phyloP scores from a whole-genome alignment of 2,797 vertebrate genomes.

The Lepidocolaptes lacrymiger region DNA sequence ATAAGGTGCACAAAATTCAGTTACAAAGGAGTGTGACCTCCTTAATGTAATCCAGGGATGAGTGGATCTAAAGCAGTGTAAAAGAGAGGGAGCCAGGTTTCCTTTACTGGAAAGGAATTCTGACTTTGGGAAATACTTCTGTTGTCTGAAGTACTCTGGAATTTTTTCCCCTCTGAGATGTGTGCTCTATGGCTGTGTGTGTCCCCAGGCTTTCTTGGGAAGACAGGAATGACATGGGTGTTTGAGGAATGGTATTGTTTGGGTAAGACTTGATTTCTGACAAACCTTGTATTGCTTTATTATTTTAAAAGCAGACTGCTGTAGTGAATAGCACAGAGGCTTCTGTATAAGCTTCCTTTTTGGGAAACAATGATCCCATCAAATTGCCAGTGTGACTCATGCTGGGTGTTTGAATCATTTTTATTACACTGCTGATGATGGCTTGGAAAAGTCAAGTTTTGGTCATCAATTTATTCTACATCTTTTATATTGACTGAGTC shows the following conservation, averaged over 20 bases:
- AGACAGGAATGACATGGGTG: neutral
- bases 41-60: neutral
- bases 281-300: neutral
- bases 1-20: neutral
- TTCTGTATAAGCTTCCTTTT: conserved; percentile 6
- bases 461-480: conserved; percentile 45
- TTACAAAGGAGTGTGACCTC: neutral
- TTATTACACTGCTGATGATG: conserved; percentile 56
- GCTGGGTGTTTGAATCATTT: conserved; percentile 63
- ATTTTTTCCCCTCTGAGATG: neutral
- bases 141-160: neutral
- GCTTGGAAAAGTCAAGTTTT: conserved; percentile 57
- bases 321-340: neutral
- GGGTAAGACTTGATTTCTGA: neutral
- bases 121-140: neutral
- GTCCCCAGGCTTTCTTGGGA: neutral
- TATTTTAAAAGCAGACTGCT: neutral
- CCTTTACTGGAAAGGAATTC: neutral
- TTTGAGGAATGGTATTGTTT: neutral
- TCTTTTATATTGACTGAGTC: conserved; percentile 64
- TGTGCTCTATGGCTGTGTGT: neutral
- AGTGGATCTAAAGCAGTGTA: neutral
- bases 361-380: conserved; percentile 61
- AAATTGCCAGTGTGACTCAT: conserved; percentile 58
- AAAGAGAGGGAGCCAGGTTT: neutral